Base-by-base conservation (phyloP, 2,797 vertebrate species). In the Protonibea diacanthus region DNA sequence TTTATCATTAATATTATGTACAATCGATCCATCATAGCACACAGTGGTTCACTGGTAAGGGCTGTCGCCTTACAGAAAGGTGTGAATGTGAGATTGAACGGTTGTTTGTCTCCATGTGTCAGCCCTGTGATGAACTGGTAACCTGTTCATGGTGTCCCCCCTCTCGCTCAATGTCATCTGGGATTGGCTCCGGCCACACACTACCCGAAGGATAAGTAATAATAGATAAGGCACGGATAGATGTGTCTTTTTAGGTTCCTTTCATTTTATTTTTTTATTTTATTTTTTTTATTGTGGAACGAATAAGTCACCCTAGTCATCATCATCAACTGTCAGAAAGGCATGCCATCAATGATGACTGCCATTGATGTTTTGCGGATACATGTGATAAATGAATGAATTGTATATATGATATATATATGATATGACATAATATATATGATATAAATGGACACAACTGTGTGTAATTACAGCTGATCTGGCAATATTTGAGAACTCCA, bases 391-490 rank as follows among this genome's bases (percentile, higher is more conserved):
- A 40, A 42, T 25, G 65, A 15, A 27, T 40, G 4, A 57, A 38
- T 38, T 40, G n/a, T n/a, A n/a, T n/a, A n/a, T n/a, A n/a, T n/a
- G n/a, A n/a, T n/a, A n/a, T n/a, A n/a, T n/a, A n/a, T n/a, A n/a
- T n/a, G n/a, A n/a, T n/a, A n/a, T n/a, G n/a, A n/a, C n/a, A n/a
- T n/a, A n/a, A n/a, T n/a, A n/a, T n/a, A n/a, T n/a, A n/a, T n/a
- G 44, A 42, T 57, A 5, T 42, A 57, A 57, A 69, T 69, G 10
- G 23, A 47, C 66, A 58, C 53, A 57, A 25, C 8, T 69, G 44
- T 47, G 33, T 1, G 5, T 20, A 10, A 40, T 59, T 49, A 51
- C 45, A 25, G 56, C 45, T 48, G 15, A 27, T 48, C n/a, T 33
- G 20, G 51, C 11, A 45, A 29, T 57, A 38, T 47, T 56, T 42